Evolutionary conservation across 2,797 vertebrate genomes (phyloP), one percentile per base, ranked within the genome.

Genomic region (Bradypus variegatus): DNA sequence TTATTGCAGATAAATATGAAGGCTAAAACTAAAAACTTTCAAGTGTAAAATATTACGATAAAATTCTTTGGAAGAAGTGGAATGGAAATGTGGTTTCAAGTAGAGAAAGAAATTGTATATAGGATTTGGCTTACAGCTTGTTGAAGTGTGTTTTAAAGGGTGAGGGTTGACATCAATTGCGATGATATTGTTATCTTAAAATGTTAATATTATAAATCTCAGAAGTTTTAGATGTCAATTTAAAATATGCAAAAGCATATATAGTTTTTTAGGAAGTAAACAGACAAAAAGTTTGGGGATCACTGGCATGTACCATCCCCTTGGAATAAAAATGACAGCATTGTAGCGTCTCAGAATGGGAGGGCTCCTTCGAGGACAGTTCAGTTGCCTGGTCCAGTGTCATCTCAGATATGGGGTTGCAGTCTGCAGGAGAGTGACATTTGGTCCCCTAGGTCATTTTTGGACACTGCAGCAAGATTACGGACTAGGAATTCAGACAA

Each of bases 41-140:
- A 79, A 92, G 85, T 29, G 55, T 89, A 65, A 93, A 93, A 91
- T 76, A n/a, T 78, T 75, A 95, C 78, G 79, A 79, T 82, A 86
- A 91, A 78, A 60, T 73, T 79, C 38, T 55, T 11, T 41, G 25
- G 70, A 50, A 45, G 33, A 62, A 90, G 53, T 69, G 77, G 82
- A 89, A 16, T 76, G 53, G 60, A 76, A 77, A 85, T 83, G 79
- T 1, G 48, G 50, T 83, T 87, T 93, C 41, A 83, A 33, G 10
- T 23, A 88, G 33, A 82, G 50, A 90, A 91, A 83, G 31, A 27
- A 67, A 36, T 80, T 72, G n/a, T 83, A 11, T 76, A 36, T 76
- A 36, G 83, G 36, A 72, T 91, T 90, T 86, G 38, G 77, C 48
- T 72, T 81, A 33, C 33, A 88, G 13, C 31, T 92, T 91, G 15